phyloP scores from a whole-genome alignment of 1,140 invertebrate species.

The Dendrolimus punctatus region DNA sequence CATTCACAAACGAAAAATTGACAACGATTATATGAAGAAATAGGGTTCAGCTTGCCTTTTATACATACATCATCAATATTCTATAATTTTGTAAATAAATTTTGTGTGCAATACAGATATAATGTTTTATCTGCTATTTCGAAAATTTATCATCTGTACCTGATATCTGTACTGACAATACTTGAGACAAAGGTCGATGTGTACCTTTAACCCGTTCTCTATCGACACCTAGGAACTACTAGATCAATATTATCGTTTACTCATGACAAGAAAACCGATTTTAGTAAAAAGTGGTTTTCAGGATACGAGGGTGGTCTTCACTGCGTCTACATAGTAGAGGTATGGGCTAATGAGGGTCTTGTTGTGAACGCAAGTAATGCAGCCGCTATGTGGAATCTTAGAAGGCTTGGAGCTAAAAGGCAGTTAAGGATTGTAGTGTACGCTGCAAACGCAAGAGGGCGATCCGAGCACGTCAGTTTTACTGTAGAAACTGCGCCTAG shows the following conservation, averaged over 20 bases:
- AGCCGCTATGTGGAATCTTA: constrained; percentile 67
- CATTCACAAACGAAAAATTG: too few species aligned
- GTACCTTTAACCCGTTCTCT: constrained; percentile 1
- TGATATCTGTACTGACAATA: background rate
- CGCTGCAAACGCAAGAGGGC: constrained; percentile 76
- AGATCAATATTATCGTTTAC: background rate
- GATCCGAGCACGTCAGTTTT: constrained; percentile 72
- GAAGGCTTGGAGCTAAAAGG: constrained; percentile 66
- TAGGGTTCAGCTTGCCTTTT: too few species aligned
- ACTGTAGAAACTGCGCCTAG: constrained; percentile 66
- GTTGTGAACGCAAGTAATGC: constrained; percentile 67
- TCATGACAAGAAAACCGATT: background rate
- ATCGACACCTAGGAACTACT: constrained; percentile 5
- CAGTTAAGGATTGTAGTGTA: constrained; percentile 73
- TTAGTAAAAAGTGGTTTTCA: constrained; percentile 13
- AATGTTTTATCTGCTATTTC: background rate
- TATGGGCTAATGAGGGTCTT: constrained; percentile 69
- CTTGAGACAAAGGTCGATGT: background rate
- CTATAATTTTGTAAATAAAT: too few species aligned
- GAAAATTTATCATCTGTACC: background rate
- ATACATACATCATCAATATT: too few species aligned
- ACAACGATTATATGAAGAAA: too few species aligned
- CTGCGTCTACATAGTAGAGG: constrained; percentile 86
- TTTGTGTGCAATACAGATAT: constrained; percentile 3
- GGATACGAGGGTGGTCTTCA: constrained; percentile 93